Percentiles rank a stretch among this genome's conserved stretches.
Evolutionary conservation across 1,140 invertebrate genomes (phyloP).

Genomic region (Drosophila nannoptera): DNA sequence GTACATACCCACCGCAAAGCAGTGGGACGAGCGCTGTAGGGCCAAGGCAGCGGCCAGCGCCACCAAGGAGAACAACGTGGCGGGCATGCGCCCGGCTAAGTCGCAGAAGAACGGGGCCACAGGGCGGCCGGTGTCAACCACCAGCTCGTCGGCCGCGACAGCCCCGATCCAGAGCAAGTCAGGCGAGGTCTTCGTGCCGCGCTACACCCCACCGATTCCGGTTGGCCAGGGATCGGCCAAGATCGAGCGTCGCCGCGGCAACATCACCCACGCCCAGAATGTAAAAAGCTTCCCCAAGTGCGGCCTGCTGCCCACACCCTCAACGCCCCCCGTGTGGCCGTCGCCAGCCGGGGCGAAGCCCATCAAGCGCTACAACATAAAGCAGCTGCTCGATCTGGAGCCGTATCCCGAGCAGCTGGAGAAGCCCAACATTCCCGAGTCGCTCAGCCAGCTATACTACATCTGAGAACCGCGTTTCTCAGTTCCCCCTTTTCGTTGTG

Average conservation of each 20-base stretch:
- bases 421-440: conserved; percentile 15
- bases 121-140: conserved; percentile 8
- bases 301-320: conserved; percentile 25
- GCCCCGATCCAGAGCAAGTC: neutral
- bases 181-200: conserved; percentile 12
- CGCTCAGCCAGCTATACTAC: conserved; percentile 20
- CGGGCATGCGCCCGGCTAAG: neutral
- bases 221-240: neutral
- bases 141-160: neutral
- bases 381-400: conserved; percentile 45
- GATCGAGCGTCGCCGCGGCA: conserved; percentile 35
- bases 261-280: conserved; percentile 38
- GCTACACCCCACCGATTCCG: conserved; percentile 24
- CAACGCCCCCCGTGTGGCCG: neutral
- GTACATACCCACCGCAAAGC: conserved; percentile 61
- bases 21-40: conserved; percentile 60
- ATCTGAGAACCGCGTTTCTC: conserved; percentile 9
- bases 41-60: conserved; percentile 12
- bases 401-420: conserved; percentile 40
- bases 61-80: conserved; percentile 33
- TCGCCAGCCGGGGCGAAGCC: neutral
- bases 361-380: conserved; percentile 41
- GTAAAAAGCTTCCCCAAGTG: conserved; percentile 22
- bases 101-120: neutral
- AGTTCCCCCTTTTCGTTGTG: neutral